Percentiles rank a stretch among this genome's conserved stretches.
Evolutionary conservation across 2,888 invertebrate species (phyloP).

Genomic region (Cosmia trapezina): DNA sequence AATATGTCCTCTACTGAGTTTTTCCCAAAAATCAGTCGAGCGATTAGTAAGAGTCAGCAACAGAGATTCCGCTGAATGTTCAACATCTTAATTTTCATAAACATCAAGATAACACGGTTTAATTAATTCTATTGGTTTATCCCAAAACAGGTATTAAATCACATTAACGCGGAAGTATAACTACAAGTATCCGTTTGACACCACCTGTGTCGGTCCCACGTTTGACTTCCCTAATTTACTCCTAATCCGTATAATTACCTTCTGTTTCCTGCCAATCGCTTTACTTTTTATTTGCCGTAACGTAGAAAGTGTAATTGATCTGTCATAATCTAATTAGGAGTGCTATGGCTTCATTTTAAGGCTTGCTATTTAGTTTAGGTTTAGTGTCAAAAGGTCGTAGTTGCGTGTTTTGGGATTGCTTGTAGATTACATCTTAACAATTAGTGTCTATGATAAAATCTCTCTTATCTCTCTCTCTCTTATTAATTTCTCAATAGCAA

Average conservation of each 20-base stretch:
- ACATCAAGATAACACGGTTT: background rate
- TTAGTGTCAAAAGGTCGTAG: background rate
- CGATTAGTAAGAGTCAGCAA: background rate
- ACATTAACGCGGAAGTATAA: conserved; percentile 48
- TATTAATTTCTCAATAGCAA: no score
- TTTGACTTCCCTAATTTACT: conserved; percentile 46
- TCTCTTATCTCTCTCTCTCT: no score
- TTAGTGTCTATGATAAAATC: background rate
- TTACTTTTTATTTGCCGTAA: conserved; percentile 32
- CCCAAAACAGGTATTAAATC: conserved; percentile 10
- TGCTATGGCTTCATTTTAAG: conserved; percentile 1
- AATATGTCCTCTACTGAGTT: background rate
- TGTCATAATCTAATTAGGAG: conserved; percentile 19
- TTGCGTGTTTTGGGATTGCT: background rate
- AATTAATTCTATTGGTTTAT: background rate
- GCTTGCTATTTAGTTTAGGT: background rate
- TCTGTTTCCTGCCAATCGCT: conserved; percentile 53
- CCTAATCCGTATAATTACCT: conserved; percentile 43
- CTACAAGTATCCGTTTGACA: conserved; percentile 39
- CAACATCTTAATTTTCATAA: background rate
- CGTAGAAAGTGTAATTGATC: conserved; percentile 49
- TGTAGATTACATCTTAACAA: background rate
- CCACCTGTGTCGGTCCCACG: conserved; percentile 53
- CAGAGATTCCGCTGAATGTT: background rate
- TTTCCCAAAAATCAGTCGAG: background rate